Evolutionary conservation across 2,888 invertebrate species (phyloP).

Genomic region (Silvanus unidentatus): DNA sequence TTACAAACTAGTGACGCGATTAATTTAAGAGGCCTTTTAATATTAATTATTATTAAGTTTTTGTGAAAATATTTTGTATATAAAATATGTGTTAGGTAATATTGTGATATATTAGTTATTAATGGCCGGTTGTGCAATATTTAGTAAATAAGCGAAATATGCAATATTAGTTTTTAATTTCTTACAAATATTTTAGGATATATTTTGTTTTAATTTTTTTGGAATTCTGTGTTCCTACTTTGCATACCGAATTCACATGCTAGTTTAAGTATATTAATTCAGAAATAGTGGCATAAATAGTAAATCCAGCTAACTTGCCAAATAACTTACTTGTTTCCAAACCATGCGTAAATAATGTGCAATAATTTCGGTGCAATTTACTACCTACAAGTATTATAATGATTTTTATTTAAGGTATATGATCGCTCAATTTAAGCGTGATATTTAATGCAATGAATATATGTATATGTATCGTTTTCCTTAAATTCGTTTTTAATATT

Average conservation of each 20-base stretch:
- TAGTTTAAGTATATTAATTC: too few species aligned
- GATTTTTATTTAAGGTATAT: too few species aligned
- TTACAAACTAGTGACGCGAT: background rate
- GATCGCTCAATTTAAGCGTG: background rate
- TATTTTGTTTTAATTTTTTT: constrained; percentile 6
- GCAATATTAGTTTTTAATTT: constrained; percentile 25
- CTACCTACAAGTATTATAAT: too few species aligned
- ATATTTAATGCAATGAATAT: background rate
- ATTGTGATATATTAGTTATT: constrained; percentile 32
- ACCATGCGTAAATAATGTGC: too few species aligned
- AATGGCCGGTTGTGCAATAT: constrained; percentile 44
- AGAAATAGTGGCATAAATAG: background rate
- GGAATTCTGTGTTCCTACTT: constrained; percentile 7
- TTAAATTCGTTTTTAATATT: background rate
- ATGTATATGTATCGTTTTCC: too few species aligned
- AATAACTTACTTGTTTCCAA: constrained; percentile 12
- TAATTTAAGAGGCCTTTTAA: background rate
- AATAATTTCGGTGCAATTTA: too few species aligned
- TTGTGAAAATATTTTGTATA: constrained; percentile 9
- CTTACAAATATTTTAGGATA: background rate
- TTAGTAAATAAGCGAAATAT: constrained; percentile 12
- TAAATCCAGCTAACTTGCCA: constrained; percentile 20
- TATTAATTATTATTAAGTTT: constrained; percentile 7
- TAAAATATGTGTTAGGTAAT: constrained; percentile 2
- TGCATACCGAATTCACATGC: too few species aligned